phyloP scores from a whole-genome alignment of 2,888 invertebrate genomes.

The Rotaria sp. region DNA sequence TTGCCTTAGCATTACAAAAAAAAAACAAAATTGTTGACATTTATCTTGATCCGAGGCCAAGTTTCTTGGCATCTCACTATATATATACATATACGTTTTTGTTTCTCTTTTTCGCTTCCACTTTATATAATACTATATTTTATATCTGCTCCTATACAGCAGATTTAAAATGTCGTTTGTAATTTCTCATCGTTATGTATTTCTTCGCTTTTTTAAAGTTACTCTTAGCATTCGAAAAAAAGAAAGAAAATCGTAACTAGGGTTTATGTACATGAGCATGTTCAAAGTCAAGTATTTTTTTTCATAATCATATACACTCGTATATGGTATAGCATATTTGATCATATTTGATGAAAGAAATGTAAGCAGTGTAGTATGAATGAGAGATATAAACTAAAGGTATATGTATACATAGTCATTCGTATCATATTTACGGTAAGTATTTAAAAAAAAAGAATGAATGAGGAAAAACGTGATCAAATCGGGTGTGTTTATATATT shows the following conservation, averaged over 20 bases:
- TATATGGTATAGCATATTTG: neutral
- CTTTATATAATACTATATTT: neutral
- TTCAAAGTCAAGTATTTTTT: neutral
- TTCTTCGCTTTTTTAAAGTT: neutral
- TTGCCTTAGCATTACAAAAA: neutral
- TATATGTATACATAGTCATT: neutral
- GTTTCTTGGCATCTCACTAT: neutral
- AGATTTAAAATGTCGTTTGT: neutral
- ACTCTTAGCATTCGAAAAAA: neutral
- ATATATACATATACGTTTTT: neutral
- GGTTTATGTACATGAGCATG: neutral
- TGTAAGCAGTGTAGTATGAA: neutral
- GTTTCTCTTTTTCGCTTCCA: neutral
- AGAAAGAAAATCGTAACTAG: neutral
- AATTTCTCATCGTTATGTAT: neutral
- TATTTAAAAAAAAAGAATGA: neutral
- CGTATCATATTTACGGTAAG: neutral
- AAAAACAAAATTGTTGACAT: neutral
- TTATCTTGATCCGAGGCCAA: neutral
- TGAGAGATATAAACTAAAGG: neutral
- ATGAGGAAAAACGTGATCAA: neutral
- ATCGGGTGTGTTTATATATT: neutral
- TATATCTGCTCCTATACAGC: neutral
- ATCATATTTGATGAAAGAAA: neutral
- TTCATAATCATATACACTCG: neutral